Base-by-base conservation (phyloP, 2,888 invertebrate species). In the Drosophila infuscata region DNA sequence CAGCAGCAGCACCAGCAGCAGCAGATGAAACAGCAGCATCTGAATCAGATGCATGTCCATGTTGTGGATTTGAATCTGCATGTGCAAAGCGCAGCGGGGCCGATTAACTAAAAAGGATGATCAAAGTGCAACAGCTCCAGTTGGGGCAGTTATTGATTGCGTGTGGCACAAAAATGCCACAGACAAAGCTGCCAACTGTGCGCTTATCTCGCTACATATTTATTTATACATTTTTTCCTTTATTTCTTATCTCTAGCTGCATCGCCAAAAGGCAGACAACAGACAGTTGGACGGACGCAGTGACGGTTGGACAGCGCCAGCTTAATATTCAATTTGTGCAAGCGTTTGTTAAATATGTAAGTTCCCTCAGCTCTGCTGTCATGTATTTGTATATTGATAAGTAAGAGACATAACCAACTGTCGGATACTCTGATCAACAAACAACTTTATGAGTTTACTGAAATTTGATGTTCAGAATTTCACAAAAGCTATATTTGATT, bases 301-400 rank as follows among this genome's bases (percentile, higher is more conserved):
- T 35, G 53, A 29, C 36, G 29, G 25, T 20, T 38, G 71, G 60
- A 54, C 68, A 69, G 68, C 76, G 85, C 80, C 79, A 76, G 86
- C 81, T 86, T 86, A 86, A 86, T 86, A 86, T 89, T 89, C 88
- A 86, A 86, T 86, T 86, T 86, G 85, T 85, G 85, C 70, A 69
- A 81, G 64, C 73, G 86, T 89, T 89, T 89, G 85, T 79, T 79
- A 68, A 85, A 69, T 71, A 71, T 30, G 56, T 56, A 36, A 63
- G 56, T 56, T 72, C 33, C 52, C 57, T 3, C 38, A 3, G 29
- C 30, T 32, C 30, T 46, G 43, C 49, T 52, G 35, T 30, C 80
- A 66, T 82, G 85, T 89, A 85, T 85, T 84, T 87, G 77, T 79
- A 74, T 85, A 85, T 84, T 80, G 85, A 74, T 36, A 54, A 54